Evolutionary conservation across 2,113 vertebrate species (phyloP).

Genomic region (Dolichotis patagonum): DNA sequence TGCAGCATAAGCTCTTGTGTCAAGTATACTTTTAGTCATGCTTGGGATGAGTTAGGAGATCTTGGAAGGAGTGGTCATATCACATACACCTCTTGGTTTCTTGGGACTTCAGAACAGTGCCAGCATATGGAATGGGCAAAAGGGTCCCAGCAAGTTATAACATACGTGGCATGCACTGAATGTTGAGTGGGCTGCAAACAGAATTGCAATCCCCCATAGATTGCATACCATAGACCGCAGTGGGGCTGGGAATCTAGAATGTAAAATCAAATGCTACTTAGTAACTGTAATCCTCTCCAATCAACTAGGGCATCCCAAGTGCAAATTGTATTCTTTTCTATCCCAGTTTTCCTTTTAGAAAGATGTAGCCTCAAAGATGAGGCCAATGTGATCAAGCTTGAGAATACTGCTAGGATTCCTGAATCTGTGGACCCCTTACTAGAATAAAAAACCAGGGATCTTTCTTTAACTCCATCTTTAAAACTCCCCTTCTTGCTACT

Average conservation of each 20-base stretch:
- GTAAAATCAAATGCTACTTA: fast-evolving
- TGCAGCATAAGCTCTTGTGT: too few relatives aligned
- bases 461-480: neutral
- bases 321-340: neutral
- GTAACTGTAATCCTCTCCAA: fast-evolving
- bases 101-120: neutral
- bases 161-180: fast-evolving
- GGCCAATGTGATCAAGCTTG: fast-evolving
- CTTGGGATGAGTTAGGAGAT: neutral
- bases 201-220: fast-evolving
- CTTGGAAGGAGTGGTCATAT: neutral
- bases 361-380: neutral
- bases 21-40: neutral
- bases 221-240: fast-evolving
- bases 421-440: neutral
- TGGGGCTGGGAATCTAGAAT: fast-evolving
- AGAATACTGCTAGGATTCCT: neutral
- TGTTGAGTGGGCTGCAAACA: fast-evolving
- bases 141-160: too few relatives aligned
- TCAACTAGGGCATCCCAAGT: too few relatives aligned
- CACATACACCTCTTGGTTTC: neutral
- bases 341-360: neutral
- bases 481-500: fast-evolving
- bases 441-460: too few relatives aligned
- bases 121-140: fast-evolving